These are phyloP conservation scores for Oscarella lobularis DNA, from an alignment of 37 sponge, comb jelly and placozoan genomes.

Conservation along the genomic window DNA sequence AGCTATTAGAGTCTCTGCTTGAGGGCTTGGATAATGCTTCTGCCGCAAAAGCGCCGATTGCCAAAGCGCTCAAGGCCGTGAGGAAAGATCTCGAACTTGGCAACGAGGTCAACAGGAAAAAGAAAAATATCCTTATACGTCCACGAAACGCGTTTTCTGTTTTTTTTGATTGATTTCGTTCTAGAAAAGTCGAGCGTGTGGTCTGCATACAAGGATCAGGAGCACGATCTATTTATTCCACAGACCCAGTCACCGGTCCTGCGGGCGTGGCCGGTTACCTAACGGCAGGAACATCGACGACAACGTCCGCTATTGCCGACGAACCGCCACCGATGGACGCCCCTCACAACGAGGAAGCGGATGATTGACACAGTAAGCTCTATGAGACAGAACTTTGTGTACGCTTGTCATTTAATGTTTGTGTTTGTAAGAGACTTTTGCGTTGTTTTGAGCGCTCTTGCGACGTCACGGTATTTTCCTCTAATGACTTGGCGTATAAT, in stretches of 20 bases:
- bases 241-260: constrained; percentile 86
- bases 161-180: constrained; percentile 44
- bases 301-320: constrained; percentile 3
- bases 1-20: constrained; percentile 62
- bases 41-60: constrained; percentile 93
- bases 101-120: constrained; percentile 64
- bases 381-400: too few relatives aligned
- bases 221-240: constrained; percentile 91
- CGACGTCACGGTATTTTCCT: too few relatives aligned
- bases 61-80: constrained; percentile 89
- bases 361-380: too few relatives aligned
- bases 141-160: too few relatives aligned
- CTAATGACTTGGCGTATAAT: too few relatives aligned
- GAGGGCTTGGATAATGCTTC: constrained; percentile 67
- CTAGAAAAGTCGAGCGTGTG: constrained; percentile 71
- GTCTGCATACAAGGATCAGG: constrained; percentile 89
- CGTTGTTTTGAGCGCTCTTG: too few relatives aligned
- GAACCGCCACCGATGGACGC: constrained; percentile 70
- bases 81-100: constrained; percentile 78
- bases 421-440: too few relatives aligned
- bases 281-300: constrained; percentile 63
- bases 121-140: too few relatives aligned
- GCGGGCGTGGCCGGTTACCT: constrained; percentile 94
- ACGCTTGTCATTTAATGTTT: too few relatives aligned
- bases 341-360: constrained; percentile 30